Percentiles rank a stretch among this genome's conserved stretches.
Conservation (phyloP, 2,888 invertebrate species). For the Lycophotia porphyrea region DNA sequence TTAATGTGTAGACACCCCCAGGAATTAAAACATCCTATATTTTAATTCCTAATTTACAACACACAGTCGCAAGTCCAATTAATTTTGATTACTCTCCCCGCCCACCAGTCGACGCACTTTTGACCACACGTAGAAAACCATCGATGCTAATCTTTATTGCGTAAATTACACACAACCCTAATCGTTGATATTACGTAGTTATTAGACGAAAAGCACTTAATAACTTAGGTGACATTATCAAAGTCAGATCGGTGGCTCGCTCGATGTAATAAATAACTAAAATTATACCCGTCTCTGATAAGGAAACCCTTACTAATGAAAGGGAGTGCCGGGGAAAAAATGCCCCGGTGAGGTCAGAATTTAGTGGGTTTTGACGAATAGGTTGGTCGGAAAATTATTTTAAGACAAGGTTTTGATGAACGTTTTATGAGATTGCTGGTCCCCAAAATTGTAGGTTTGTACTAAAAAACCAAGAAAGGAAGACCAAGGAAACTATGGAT, state of each 20-base stretch:
- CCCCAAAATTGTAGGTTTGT: neutral
- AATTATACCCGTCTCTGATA: slow-evolving; percentile 63
- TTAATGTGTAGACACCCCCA: slow-evolving; percentile 17
- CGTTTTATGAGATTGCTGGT: neutral
- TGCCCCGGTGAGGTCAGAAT: slow-evolving; percentile 18
- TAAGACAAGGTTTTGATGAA: slow-evolving; percentile 13
- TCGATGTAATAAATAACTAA: slow-evolving; percentile 69
- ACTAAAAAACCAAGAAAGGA: neutral
- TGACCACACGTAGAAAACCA: slow-evolving; percentile 45
- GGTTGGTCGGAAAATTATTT: neutral
- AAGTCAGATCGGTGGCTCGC: slow-evolving; percentile 60
- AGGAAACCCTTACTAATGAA: slow-evolving; percentile 62
- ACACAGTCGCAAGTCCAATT: slow-evolving; percentile 28
- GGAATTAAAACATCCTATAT: slow-evolving; percentile 8
- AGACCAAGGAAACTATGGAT: too few species aligned
- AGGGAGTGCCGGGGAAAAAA: slow-evolving; percentile 50
- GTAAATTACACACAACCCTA: slow-evolving; percentile 64
- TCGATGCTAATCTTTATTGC: slow-evolving; percentile 64
- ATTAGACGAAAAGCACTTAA: slow-evolving; percentile 67
- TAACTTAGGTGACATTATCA: slow-evolving; percentile 69
- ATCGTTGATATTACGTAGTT: slow-evolving; percentile 61
- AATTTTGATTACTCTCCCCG: slow-evolving; percentile 47
- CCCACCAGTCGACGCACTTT: slow-evolving; percentile 41
- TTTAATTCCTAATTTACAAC: too few species aligned
- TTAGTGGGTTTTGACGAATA: slow-evolving; percentile 10